Evolutionary conservation across 2,888 invertebrate genomes (phyloP), one percentile per base, ranked within the genome.

Genomic region (Junonia oenone): DNA sequence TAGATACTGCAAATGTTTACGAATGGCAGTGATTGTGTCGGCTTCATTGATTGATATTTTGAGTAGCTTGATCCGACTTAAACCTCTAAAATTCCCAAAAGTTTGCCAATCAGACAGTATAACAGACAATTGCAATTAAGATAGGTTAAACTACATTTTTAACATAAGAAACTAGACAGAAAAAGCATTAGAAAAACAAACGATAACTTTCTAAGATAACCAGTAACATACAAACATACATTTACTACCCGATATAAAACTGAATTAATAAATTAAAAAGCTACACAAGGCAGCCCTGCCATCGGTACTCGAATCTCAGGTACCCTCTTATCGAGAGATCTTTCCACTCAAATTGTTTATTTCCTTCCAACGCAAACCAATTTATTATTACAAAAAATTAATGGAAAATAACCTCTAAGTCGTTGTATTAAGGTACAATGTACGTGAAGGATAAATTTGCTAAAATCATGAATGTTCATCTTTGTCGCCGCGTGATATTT

Each of bases 241-340:
- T 33, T 33, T 38, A 38, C 8, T 17, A 6, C 11, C 1, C 17
- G 15, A 57, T 59, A 58, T 54, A 52, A 54, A 29, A 22, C 15
- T 15, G 9, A 13, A 35, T 27, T 13, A 3, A 11, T 40, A 40
- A n/a, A 6, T n/a, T 15, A 31, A 22, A 5, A 15, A 14, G 2
- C 8, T 43, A 38, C 11, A 33, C 6, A 3, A 8, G 13, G 67
- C 27, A 73, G 78, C 65, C 78, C 79, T 79, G 79, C 67, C 50
- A 6, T 33, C 33, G 45, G 69, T 70, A 72, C 75, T 69, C 65
- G 63, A 69, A 71, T 68, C 67, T 66, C 74, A 83, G 81, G 78
- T 78, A 80, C 76, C 58, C 56, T 60, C 71, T 78, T 83, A 84
- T 84, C 83, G 76, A 71, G 68, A 74, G 77, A 84, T 84, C 84